Conservation (phyloP, 2,113 vertebrate species). For the Peucedramus taeniatus region DNA sequence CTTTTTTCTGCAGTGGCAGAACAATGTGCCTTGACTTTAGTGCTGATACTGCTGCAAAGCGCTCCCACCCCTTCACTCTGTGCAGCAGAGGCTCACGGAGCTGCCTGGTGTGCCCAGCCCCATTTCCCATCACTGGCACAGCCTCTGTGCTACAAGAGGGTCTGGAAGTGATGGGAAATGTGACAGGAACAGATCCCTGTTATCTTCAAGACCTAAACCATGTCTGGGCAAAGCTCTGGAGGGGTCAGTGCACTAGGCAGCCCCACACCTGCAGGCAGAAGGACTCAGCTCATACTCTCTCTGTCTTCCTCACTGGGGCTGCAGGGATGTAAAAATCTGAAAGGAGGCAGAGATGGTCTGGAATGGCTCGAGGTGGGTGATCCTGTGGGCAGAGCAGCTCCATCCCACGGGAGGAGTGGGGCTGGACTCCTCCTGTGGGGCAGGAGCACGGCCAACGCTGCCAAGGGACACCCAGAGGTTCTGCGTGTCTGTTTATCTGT, state of each 20-base stretch:
- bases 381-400: not conserved
- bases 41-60: not conserved
- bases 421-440: not conserved
- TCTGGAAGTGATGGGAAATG: fast-evolving
- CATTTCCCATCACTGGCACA: not conserved
- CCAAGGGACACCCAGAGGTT: not conserved
- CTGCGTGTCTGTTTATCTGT: not conserved
- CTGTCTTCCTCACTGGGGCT: not conserved
- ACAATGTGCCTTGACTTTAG: not conserved
- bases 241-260: not conserved
- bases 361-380: not conserved
- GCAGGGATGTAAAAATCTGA: not conserved
- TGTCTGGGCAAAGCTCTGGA: not conserved
- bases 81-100: not conserved
- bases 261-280: not conserved
- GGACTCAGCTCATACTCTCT: not conserved
- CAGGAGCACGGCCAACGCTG: fast-evolving
- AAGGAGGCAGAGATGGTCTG: not conserved
- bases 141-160: not conserved
- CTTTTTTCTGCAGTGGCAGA: not conserved
- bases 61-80: fast-evolving
- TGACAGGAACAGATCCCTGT: not conserved
- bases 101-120: not conserved
- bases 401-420: fast-evolving
- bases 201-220: not conserved